phyloP scores from a whole-genome alignment of 37 sponge, comb jelly and placozoan genomes.

The Dysidea cf. avara region DNA sequence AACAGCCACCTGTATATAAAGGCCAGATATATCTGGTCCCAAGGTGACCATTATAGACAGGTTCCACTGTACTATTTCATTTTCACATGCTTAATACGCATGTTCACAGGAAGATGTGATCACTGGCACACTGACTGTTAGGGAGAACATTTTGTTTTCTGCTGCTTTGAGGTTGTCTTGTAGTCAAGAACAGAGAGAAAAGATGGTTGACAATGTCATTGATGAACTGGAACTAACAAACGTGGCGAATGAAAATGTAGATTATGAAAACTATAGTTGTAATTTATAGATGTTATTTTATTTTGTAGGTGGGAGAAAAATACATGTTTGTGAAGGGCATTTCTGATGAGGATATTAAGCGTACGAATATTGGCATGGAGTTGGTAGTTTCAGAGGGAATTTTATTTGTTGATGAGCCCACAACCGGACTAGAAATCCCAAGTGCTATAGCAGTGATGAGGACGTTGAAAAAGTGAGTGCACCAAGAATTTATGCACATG shows the following conservation, averaged over 20 bases:
- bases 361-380: constrained; percentile 82
- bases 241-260: constrained; percentile 61
- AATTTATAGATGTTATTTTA: no score
- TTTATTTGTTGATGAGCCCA: constrained; percentile 75
- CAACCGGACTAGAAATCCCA: constrained; percentile 72
- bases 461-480: constrained; percentile 51
- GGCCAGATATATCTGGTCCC: no score
- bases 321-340: constrained; percentile 64
- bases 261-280: no score
- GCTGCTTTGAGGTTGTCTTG: constrained; percentile 60
- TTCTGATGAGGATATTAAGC: constrained; percentile 76
- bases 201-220: constrained; percentile 63
- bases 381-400: constrained; percentile 60
- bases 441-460: constrained; percentile 64
- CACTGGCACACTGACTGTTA: constrained; percentile 62
- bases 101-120: constrained; percentile 61
- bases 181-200: constrained; percentile 12
- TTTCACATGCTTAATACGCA: not conserved
- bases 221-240: constrained; percentile 58
- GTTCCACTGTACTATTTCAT: no score
- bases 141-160: constrained; percentile 74
- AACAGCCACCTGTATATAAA: no score
- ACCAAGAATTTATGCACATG: no score
- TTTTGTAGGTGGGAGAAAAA: no score
- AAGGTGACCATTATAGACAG: no score